These are phyloP conservation scores for Bradysia coprophila DNA, from an alignment of 1,140 invertebrate genomes.

Conservation along the genomic window DNA sequence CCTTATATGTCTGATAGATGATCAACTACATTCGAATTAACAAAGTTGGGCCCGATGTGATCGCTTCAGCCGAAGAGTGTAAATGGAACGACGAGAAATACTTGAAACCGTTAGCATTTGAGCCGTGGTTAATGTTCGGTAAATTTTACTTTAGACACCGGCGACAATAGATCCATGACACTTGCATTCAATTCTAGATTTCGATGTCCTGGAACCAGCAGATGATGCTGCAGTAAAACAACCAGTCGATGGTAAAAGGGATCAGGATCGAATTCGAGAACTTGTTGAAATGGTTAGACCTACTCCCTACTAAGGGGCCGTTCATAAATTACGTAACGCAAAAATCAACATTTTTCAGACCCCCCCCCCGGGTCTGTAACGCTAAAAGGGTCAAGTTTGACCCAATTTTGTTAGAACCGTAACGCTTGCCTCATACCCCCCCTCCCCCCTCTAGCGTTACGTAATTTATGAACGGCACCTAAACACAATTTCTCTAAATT, in stretches of 20 bases:
- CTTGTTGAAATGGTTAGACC: too few relatives aligned
- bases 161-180: neutral
- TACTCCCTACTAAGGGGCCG: slow-evolving; percentile 40
- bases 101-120: slow-evolving; percentile 59
- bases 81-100: slow-evolving; percentile 58
- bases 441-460: too few relatives aligned
- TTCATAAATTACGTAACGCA: too few relatives aligned
- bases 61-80: slow-evolving; percentile 29
- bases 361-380: too few relatives aligned
- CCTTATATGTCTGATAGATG: slow-evolving; percentile 30
- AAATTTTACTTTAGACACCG: slow-evolving; percentile 24
- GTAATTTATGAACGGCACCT: slow-evolving; percentile 36
- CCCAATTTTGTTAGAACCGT: too few relatives aligned
- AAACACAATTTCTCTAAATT: neutral
- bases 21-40: slow-evolving; percentile 67
- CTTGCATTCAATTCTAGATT: slow-evolving; percentile 21
- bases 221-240: slow-evolving; percentile 12
- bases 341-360: too few relatives aligned
- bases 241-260: slow-evolving; percentile 33
- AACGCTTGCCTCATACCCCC: too few relatives aligned
- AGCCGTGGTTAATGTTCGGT: slow-evolving; percentile 73
- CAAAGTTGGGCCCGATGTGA: slow-evolving; percentile 32
- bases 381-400: too few relatives aligned
- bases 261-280: slow-evolving; percentile 37
- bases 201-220: slow-evolving; percentile 29